Percentiles rank a stretch among this genome's conserved stretches.
These are phyloP conservation scores for Nephrocerus scutellatus DNA, from an alignment of 2,888 invertebrate genomes.

Conservation along the genomic window DNA sequence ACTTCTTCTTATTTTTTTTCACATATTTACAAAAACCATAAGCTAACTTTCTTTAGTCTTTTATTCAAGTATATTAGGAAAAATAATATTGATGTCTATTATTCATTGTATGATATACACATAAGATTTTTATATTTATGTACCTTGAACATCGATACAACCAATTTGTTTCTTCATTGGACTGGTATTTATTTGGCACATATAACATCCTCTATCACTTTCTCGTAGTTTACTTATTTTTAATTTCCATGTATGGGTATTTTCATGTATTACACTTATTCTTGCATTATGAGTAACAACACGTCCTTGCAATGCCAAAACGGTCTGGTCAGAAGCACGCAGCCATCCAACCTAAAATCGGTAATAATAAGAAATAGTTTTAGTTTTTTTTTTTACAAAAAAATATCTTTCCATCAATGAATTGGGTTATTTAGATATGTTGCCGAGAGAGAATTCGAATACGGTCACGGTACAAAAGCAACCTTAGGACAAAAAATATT, in stretches of 20 bases:
- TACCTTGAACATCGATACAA: constrained; percentile 82
- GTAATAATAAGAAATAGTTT: constrained; percentile 6
- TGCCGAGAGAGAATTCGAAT: too few species aligned
- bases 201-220: constrained; percentile 79
- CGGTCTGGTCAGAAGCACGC: constrained; percentile 83
- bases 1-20: too few species aligned
- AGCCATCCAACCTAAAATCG: constrained; percentile 81
- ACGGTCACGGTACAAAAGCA: too few species aligned
- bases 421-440: too few species aligned
- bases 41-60: too few species aligned
- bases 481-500: too few species aligned
- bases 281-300: constrained; percentile 79
- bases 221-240: constrained; percentile 76
- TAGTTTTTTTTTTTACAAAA: background rate
- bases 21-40: too few species aligned
- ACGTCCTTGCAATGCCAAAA: constrained; percentile 74
- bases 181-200: constrained; percentile 87
- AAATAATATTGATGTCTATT: too few species aligned
- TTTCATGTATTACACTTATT: constrained; percentile 75
- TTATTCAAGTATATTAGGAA: too few species aligned
- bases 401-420: too few species aligned
- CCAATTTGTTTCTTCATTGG: constrained; percentile 82
- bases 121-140: constrained; percentile 24
- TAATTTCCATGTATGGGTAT: constrained; percentile 76
- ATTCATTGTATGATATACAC: too few species aligned